Conservation (phyloP, 2,797 vertebrate species). For the Crenuchus spilurus region DNA sequence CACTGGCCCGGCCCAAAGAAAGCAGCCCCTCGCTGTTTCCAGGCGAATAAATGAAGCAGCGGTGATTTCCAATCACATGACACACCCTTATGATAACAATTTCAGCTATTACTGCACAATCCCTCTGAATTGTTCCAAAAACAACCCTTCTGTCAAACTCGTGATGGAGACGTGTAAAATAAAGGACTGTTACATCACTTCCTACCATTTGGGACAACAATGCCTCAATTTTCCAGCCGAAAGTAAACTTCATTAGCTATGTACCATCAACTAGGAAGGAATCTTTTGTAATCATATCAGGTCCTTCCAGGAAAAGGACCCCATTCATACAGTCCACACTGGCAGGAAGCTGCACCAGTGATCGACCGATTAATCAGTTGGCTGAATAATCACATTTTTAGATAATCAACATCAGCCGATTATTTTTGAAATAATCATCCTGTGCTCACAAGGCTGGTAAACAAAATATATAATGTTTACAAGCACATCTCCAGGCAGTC, state of each 20-base stretch:
- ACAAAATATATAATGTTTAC: too few relatives aligned
- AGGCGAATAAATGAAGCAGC: constrained; percentile 38
- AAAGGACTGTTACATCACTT: constrained; percentile 36
- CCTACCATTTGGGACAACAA: constrained; percentile 34
- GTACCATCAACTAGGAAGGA: constrained; percentile 14
- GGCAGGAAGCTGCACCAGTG: constrained; percentile 29
- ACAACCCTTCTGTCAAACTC: constrained; percentile 38
- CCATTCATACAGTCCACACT: not conserved
- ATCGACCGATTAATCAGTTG: too few relatives aligned
- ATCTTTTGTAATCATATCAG: not conserved
- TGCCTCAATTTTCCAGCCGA: constrained; percentile 25
- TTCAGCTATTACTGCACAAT: too few relatives aligned
- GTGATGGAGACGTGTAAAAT: constrained; percentile 23
- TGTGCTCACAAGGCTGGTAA: too few relatives aligned
- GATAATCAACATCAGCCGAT: too few relatives aligned
- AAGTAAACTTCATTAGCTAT: constrained; percentile 21
- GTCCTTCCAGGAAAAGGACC: not conserved
- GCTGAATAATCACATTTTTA: too few relatives aligned
- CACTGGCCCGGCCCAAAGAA: constrained; percentile 38
- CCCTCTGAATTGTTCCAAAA: constrained; percentile 50
- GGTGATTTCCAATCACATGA: constrained; percentile 52
- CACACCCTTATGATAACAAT: constrained; percentile 52
- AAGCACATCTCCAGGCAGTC: too few relatives aligned
- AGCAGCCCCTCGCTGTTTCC: constrained; percentile 52
- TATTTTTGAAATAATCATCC: too few relatives aligned